phyloP scores from a whole-genome alignment of 2,888 invertebrate species.

The Spisula subtruncata region DNA sequence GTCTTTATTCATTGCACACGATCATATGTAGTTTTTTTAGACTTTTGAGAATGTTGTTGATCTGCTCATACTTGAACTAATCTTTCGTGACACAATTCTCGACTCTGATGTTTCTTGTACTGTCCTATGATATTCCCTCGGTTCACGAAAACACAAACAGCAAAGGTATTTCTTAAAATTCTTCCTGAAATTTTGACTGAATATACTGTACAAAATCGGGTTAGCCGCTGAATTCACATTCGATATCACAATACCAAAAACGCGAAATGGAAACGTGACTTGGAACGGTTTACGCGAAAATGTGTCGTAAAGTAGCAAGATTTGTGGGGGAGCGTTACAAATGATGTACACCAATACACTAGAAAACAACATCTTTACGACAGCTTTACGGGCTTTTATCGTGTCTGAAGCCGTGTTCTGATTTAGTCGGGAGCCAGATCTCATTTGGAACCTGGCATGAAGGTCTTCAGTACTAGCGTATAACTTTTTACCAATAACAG shows the following conservation, averaged over 20 bases:
- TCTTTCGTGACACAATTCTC: constrained; percentile 73
- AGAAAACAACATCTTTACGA: constrained; percentile 89
- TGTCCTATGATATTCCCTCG: constrained; percentile 75
- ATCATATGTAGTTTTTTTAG: no score
- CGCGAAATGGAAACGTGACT: constrained; percentile 85
- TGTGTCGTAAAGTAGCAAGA: constrained; percentile 86
- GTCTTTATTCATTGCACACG: no score
- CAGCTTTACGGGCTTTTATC: constrained; percentile 86
- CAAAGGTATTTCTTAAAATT: constrained; percentile 83
- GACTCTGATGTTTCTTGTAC: constrained; percentile 80
- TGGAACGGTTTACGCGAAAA: constrained; percentile 82
- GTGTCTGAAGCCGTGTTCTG: constrained; percentile 82
- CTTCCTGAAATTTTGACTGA: constrained; percentile 87
- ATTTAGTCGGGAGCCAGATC: constrained; percentile 75
- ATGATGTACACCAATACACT: constrained; percentile 88
- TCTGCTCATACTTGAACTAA: constrained; percentile 72
- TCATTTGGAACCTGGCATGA: constrained; percentile 79
- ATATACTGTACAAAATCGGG: constrained; percentile 88
- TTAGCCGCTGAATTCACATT: constrained; percentile 88
- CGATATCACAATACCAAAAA: constrained; percentile 86
- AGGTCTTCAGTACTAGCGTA: constrained; percentile 85
- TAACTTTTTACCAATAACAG: constrained; percentile 84
- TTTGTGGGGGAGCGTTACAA: constrained; percentile 88
- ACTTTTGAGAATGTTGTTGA: constrained; percentile 74
- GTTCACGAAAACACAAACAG: constrained; percentile 73